Base-by-base conservation (phyloP, 2,113 vertebrate genomes). In the Dryoscopus gambensis region DNA sequence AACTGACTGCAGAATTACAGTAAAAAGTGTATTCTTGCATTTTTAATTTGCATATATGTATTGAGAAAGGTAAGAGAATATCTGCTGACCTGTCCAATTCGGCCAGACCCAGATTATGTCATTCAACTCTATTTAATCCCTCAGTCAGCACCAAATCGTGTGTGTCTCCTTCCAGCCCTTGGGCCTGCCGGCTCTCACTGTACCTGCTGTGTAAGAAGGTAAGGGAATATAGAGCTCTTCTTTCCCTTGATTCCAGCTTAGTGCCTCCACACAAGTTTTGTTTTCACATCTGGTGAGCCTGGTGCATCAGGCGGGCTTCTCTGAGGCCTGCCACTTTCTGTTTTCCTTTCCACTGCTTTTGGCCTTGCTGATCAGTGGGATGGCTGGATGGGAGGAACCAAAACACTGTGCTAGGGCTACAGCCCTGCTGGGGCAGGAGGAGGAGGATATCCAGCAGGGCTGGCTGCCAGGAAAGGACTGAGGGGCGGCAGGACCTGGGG, bases 151-250 rank as follows among this genome's bases (percentile, higher is more conserved):
- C n/a, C 46, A 46, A 59, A 50, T 46, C 33, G 15, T 23, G 23
- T 1, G 0, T 11, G 28, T 44, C 1, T 0, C 73, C 28, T 69
- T 69, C 57, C 44, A 68, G 70, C 4, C 1, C 1, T 1, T 10
- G 27, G 39, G 23, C 42, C 64, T 46, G 33, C 20, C 2, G 9
- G 30, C 27, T 69, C 47, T 59, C 1, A 0, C 30, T 0, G 3
- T 11, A 2, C 33, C 27, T 7, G 6, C 1, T 19, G 35, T 28
- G 23, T 12, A 10, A 50, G 52, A 25, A 63, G 47, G 11, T 20
- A 7, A 53, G n/a, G 42, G 40, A 62, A 57, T 4, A 21, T 1
- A 15, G 35, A 42, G n/a, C 14, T 47, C 22, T 50, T n/a, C 28
- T 52, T 23, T 25, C 35, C 20, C n/a, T 30, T 11, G 46, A n/a